Evolutionary conservation across 2,113 vertebrate species (phyloP), one percentile per base, ranked within the genome.

Genomic region (Microtus montanus): DNA sequence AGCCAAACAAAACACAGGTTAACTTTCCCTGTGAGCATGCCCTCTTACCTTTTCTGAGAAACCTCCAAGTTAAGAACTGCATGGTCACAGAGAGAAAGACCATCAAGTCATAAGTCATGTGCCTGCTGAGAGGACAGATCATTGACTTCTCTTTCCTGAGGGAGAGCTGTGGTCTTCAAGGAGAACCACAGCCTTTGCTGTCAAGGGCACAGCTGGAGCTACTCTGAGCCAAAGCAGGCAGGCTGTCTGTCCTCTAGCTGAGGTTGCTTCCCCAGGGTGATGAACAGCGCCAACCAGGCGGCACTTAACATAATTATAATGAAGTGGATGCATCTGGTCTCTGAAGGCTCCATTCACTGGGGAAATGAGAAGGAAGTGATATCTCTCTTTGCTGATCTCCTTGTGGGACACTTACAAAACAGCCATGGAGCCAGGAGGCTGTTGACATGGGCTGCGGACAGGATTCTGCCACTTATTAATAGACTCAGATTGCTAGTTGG

Each of bases 291-390:
- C 95, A 91, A 92, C 95, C 96, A 95, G 96, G 89, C 52, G 2
- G 87, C 91, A 94, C 92, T 97, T 97, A 93, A 77, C 75, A 2
- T 92, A 95, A 97, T 96, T 87, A 93, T 89, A 94, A 96, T 79
- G 78, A 96, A 95, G 93, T 78, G 64, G 82, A 64, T 70, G 78
- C 96, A 95, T 95, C 95, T 97, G 97, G 88, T 93, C 92, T 95
- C 90, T 5, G 33, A 89, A 93, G 96, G 93, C 88, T 94, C 84
- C 92, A 30, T 91, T 93, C 97, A 90, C 90, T 63, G 95, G n/a
- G 86, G 88, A 92, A 66, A 95, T 79, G 89, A 91, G 17, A 63
- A 95, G 86, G 78, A 96, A 95, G 95, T n/a, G 78, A 89, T 92
- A 1, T 63, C 70, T 92, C 44, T 85, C 58, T 80, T 63, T 88